Base-by-base conservation (phyloP, 2,797 vertebrate species). In the Bradypus variegatus region DNA sequence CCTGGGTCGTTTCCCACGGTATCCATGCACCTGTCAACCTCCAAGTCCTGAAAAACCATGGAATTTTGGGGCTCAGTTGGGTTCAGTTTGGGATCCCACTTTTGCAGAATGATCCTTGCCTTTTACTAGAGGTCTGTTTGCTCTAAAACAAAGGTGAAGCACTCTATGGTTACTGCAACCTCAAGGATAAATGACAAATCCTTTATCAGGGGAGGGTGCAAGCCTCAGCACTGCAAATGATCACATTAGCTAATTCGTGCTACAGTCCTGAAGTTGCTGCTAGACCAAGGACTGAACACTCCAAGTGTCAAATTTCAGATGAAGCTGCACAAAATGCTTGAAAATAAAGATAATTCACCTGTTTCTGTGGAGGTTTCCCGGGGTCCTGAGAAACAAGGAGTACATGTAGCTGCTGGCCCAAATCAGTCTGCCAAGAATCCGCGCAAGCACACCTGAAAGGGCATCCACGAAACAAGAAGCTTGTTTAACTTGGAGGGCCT, bases 141-240 rank as follows among this genome's bases (percentile, higher is more conserved):
- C 97, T 98, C 93, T 99, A 99, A 97, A 99, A 99, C 96, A 98
- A 93, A 94, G 98, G 98, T 2, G 96, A 92, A 3, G 94, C 97
- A n/a, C 60, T 93, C 8, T 95, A 98, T 15, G 98, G 94, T 12
- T 93, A 78, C 58, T 99, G 99, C 95, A 97, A 0, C 36, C 97
- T 97, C 53, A 85, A 91, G 64, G 96, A 95, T 2, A 90, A 95
- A 27, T 99, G 99, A 99, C 97, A 97, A 95, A 72, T 97, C 98
- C 95, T 98, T 97, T 78, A 95, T 98, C 36, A 96, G 94, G 18
- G 98, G 97, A 0, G 96, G 97, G 48, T 99, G 99, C 86, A 97
- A 78, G 79, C 98, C 98, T 65, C 8, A 90, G 0, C 19, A 6
- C 0, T 99, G 99, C 94, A 97, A 97, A 78, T 97, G 97, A 55